Percentiles rank a stretch among this genome's conserved stretches.
These are phyloP conservation scores for Poeciliopsis paucimaculata DNA, from an alignment of 2,797 vertebrate genomes.

Conservation along the genomic window DNA sequence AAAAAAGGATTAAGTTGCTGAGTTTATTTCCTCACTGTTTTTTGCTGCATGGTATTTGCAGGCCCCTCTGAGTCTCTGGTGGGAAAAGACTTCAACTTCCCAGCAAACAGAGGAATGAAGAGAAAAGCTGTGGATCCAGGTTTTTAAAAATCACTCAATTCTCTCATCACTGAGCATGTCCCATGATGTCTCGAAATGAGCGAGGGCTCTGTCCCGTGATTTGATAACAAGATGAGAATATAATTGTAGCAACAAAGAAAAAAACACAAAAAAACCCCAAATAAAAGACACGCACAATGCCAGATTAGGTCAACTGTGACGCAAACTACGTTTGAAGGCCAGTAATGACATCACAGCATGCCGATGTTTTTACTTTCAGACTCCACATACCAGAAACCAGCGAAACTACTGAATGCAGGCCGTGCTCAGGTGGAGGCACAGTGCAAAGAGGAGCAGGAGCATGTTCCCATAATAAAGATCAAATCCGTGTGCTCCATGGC, in stretches of 20 bases:
- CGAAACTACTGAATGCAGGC: conserved; percentile 50
- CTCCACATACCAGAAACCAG: conserved; percentile 16
- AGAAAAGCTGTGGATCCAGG: conserved; percentile 80
- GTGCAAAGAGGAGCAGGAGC: conserved; percentile 81
- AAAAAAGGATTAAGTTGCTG: not conserved
- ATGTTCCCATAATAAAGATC: conserved; percentile 81
- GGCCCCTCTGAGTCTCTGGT: conserved; percentile 28
- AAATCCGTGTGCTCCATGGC: conserved; percentile 80
- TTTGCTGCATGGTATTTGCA: conserved; percentile 32
- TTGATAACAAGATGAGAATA: conserved; percentile 43
- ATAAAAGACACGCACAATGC: conserved; percentile 6
- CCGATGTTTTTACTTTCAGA: conserved; percentile 48
- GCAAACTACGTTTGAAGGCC: not conserved
- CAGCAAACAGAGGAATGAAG: conserved; percentile 67
- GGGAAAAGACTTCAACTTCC: conserved; percentile 20
- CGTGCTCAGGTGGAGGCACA: conserved; percentile 36
- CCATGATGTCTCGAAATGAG: conserved; percentile 45
- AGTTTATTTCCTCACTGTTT: not conserved
- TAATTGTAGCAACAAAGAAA: conserved; percentile 3
- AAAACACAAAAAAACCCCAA: not conserved
- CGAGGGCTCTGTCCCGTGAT: conserved; percentile 67
- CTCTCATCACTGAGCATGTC: conserved; percentile 36
- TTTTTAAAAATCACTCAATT: conserved; percentile 54
- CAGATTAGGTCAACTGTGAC: not conserved
- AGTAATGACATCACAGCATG: not conserved